These are phyloP conservation scores for Chanos chanos DNA, from an alignment of 2,797 vertebrate genomes.

Conservation along the genomic window DNA sequence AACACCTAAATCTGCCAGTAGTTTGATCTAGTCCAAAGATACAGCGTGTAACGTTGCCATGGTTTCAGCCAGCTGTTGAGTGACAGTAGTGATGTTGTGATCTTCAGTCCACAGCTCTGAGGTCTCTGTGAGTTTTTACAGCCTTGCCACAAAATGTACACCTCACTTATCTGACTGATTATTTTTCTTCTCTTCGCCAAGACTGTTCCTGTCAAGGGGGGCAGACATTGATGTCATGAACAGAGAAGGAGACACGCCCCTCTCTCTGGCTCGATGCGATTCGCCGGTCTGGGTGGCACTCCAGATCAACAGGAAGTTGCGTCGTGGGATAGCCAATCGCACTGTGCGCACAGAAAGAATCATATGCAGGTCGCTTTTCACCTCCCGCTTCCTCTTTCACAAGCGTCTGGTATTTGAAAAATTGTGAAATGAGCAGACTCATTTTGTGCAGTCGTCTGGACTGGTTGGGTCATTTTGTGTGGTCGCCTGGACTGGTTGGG, in stretches of 20 bases:
- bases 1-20: no score
- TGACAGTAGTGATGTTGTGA: no score
- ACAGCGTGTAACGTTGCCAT: no score
- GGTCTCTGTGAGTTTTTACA: no score
- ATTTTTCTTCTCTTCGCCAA: slow-evolving; percentile 41
- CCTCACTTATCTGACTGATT: background rate
- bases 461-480: no score
- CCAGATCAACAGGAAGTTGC: slow-evolving; percentile 87
- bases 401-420: background rate
- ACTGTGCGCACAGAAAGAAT: slow-evolving; percentile 83
- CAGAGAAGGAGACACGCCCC: slow-evolving; percentile 86
- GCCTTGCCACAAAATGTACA: no score
- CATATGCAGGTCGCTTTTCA: slow-evolving; percentile 75
- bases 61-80: no score
- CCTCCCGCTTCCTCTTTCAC: background rate
- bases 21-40: no score
- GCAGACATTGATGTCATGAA: slow-evolving; percentile 85
- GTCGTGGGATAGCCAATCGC: slow-evolving; percentile 80
- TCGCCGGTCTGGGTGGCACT: slow-evolving; percentile 90
- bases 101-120: no score
- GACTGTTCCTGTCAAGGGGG: slow-evolving; percentile 87
- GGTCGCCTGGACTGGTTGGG: no score
- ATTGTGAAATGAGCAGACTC: background rate
- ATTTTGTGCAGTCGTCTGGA: no score
- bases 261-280: slow-evolving; percentile 78